Conservation (phyloP, 2,888 invertebrate species). For the Xylocampa areola region DNA sequence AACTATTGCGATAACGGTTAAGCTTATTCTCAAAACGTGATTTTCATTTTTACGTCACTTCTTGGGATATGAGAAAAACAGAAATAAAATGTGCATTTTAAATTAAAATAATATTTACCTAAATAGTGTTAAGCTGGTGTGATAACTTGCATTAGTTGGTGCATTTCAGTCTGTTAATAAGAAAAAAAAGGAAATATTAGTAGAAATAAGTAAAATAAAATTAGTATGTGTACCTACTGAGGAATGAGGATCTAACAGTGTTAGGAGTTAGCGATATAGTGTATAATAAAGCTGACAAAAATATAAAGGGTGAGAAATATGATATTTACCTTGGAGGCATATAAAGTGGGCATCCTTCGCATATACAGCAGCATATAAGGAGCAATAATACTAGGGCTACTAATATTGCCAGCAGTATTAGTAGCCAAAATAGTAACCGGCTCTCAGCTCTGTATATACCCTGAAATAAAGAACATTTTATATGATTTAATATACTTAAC, state of each 20-base stretch:
- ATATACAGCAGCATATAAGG: slow-evolving; percentile 95
- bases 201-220: slow-evolving; percentile 46
- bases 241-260: slow-evolving; percentile 25
- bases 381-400: slow-evolving; percentile 92
- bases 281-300: slow-evolving; percentile 36
- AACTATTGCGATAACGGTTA: background rate
- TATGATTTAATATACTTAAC: no score
- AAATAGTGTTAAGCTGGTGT: slow-evolving; percentile 75
- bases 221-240: slow-evolving; percentile 42
- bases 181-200: slow-evolving; percentile 72
- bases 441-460: slow-evolving; percentile 93
- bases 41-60: background rate
- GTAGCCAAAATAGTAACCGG: slow-evolving; percentile 93
- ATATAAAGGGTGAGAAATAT: background rate
- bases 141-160: slow-evolving; percentile 79
- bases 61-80: slow-evolving; percentile 9
- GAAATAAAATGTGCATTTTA: slow-evolving; percentile 27
- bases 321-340: slow-evolving; percentile 92
- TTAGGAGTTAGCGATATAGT: slow-evolving; percentile 48
- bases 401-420: slow-evolving; percentile 93
- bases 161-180: slow-evolving; percentile 81
- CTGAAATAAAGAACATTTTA: slow-evolving; percentile 87
- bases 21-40: slow-evolving; percentile 22
- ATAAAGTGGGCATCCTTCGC: slow-evolving; percentile 95
- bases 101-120: slow-evolving; percentile 72